These are phyloP conservation scores for Tenthredo livida DNA, from an alignment of 2,888 invertebrate species.

Conservation along the genomic window DNA sequence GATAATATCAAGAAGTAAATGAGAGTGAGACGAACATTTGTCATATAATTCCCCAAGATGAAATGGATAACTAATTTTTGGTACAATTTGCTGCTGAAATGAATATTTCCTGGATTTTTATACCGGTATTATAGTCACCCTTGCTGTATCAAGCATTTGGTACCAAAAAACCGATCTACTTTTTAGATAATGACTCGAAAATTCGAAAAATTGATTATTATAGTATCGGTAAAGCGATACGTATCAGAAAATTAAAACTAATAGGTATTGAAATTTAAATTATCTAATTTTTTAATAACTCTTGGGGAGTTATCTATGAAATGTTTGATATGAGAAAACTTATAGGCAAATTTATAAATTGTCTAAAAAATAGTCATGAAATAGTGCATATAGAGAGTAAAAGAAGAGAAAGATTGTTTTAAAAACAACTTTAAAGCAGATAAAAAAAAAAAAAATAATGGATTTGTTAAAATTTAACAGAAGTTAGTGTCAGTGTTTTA, in stretches of 20 bases:
- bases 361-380: conserved; percentile 45
- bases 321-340: not conserved
- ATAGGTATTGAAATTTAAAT: not conserved
- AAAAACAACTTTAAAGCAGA: conserved; percentile 65
- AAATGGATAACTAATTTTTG: not conserved
- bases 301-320: conserved; percentile 18
- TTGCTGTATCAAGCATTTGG: not conserved
- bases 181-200: not conserved
- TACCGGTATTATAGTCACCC: not conserved
- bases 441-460: conserved; percentile 57
- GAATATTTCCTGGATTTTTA: conserved; percentile 10
- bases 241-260: not conserved
- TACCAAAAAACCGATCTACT: not conserved
- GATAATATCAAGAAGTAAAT: conserved; percentile 75
- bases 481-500: conserved; percentile 76
- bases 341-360: conserved; percentile 38
- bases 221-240: not conserved
- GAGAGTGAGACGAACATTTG: not conserved
- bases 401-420: conserved; percentile 62
- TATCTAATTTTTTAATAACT: conserved; percentile 27
- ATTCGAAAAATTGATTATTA: not conserved
- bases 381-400: conserved; percentile 44
- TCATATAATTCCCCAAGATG: conserved; percentile 24
- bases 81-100: not conserved
- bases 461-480: conserved; percentile 78